These are phyloP conservation scores for Phenganax subtilis DNA, from an alignment of 92 coral and sea anemone species.

Conservation along the genomic window DNA sequence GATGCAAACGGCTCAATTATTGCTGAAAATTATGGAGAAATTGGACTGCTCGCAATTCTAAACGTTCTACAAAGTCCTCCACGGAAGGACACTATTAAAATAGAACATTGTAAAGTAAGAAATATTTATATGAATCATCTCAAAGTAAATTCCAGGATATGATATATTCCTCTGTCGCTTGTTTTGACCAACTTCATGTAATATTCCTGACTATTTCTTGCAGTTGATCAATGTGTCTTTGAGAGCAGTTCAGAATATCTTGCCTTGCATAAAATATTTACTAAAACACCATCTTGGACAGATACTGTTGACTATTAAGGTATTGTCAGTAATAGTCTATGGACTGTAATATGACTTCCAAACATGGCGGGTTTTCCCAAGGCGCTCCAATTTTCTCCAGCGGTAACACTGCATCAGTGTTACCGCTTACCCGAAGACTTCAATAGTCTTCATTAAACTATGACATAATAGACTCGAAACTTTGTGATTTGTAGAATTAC, in stretches of 20 bases:
- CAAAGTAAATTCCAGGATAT: too few relatives aligned
- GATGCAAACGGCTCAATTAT: slow-evolving; percentile 33
- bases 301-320: slow-evolving; percentile 28
- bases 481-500: slow-evolving; percentile 57
- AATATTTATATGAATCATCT: too few relatives aligned
- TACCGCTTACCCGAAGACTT: too few relatives aligned
- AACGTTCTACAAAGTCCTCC: slow-evolving; percentile 31
- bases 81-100: slow-evolving; percentile 23
- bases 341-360: background rate
- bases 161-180: too few relatives aligned
- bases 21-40: slow-evolving; percentile 18
- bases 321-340: background rate
- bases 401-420: too few relatives aligned
- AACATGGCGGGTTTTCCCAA: background rate
- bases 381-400: background rate
- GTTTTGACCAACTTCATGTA: too few relatives aligned
- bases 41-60: slow-evolving; percentile 22
- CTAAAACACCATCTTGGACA: slow-evolving; percentile 40
- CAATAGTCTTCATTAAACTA: too few relatives aligned
- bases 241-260: slow-evolving; percentile 34
- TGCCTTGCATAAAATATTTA: slow-evolving; percentile 19
- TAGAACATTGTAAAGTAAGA: slow-evolving; percentile 42
- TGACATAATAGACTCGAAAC: too few relatives aligned
- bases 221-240: slow-evolving; percentile 29
- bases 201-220: background rate